A percentile compares a stretch with the other conserved stretches of the same genome.
These are phyloP conservation scores for Coelopa frigida DNA, from an alignment of 1,140 invertebrate genomes.

Conservation along the genomic window DNA sequence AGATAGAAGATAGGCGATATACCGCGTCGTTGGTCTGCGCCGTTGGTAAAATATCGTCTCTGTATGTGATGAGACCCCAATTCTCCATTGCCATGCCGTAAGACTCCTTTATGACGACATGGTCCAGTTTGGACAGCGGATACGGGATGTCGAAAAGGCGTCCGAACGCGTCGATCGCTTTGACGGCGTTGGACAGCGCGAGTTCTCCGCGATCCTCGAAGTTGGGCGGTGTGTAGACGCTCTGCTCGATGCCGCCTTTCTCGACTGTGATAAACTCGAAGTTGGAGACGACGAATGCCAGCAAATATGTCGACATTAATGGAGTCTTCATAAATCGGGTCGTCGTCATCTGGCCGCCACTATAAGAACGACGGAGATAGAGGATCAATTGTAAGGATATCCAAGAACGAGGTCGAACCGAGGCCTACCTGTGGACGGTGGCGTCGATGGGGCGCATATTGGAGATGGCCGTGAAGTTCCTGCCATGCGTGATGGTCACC, in stretches of 20 bases:
- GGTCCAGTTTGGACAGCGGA: slow-evolving; percentile 32
- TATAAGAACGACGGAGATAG: slow-evolving; percentile 6
- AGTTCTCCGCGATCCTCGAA: slow-evolving; percentile 30
- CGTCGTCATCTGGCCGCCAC: slow-evolving; percentile 19
- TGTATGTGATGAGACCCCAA: slow-evolving; percentile 67
- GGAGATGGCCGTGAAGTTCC: slow-evolving; percentile 56
- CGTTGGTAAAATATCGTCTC: too few relatives aligned
- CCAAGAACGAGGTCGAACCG: neutral
- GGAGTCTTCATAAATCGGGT: slow-evolving; percentile 22
- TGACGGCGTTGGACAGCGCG: slow-evolving; percentile 29
- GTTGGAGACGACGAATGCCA: slow-evolving; percentile 36
- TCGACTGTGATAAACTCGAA: slow-evolving; percentile 47
- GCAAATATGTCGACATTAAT: slow-evolving; percentile 30
- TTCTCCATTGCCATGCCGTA: slow-evolving; percentile 81
- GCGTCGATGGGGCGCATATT: slow-evolving; percentile 60
- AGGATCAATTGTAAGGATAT: neutral
- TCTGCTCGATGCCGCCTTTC: slow-evolving; percentile 36
- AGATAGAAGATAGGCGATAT: too few relatives aligned
- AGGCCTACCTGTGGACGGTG: slow-evolving; percentile 13
- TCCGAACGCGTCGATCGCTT: slow-evolving; percentile 26
- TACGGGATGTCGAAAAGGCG: slow-evolving; percentile 27
- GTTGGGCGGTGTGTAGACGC: slow-evolving; percentile 31
- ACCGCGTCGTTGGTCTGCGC: too few relatives aligned
- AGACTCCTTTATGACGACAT: too few relatives aligned
- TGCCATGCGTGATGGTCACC: slow-evolving; percentile 54